Percentiles rank a stretch among this genome's conserved stretches.
These are phyloP conservation scores for Rhagonycha fulva DNA, from an alignment of 2,888 invertebrate genomes.

Conservation along the genomic window DNA sequence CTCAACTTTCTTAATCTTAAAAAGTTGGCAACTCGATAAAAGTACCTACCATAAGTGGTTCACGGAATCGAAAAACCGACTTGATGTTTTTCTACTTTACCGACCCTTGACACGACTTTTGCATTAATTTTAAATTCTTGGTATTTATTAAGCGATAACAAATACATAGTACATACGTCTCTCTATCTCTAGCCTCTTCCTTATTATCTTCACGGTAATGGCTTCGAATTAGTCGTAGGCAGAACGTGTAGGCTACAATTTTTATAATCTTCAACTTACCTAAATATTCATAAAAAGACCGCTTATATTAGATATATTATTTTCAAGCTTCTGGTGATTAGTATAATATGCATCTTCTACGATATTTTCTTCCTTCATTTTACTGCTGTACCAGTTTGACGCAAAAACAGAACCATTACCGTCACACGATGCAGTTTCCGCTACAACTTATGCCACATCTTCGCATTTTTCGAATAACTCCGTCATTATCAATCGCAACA, in stretches of 20 bases:
- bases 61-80: constrained; percentile 28
- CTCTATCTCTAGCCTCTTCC: constrained; percentile 41
- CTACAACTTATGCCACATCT: not conserved
- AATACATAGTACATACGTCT: constrained; percentile 28
- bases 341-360: too few relatives aligned
- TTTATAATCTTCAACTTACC: not conserved
- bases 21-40: not conserved
- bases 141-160: constrained; percentile 38
- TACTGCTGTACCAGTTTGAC: too few relatives aligned
- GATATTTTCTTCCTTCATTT: too few relatives aligned
- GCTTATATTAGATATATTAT: not conserved
- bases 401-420: too few relatives aligned
- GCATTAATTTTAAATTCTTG: constrained; percentile 37
- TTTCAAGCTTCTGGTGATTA: not conserved
- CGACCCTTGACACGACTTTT: constrained; percentile 37
- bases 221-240: constrained; percentile 36
- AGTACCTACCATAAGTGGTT: constrained; percentile 13
- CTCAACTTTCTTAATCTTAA: not conserved
- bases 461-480: not conserved
- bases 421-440: not conserved
- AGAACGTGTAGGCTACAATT: constrained; percentile 23
- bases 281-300: not conserved
- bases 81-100: constrained; percentile 31
- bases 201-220: constrained; percentile 39
- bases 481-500: not conserved